phyloP scores from a whole-genome alignment of 2,113 vertebrate genomes.

The Trachemys scripta region DNA sequence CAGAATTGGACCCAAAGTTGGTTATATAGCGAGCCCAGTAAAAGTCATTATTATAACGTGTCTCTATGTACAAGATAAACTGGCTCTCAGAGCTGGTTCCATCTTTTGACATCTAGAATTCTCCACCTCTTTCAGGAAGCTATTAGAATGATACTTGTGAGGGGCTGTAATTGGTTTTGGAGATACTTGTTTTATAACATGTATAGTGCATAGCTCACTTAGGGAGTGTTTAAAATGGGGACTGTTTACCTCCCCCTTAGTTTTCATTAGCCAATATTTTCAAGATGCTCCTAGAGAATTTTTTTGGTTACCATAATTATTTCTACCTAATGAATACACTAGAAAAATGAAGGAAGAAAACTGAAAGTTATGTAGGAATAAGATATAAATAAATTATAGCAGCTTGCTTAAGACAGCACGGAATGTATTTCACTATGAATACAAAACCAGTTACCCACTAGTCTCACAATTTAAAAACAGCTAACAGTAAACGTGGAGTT shows the following conservation, averaged over 20 bases:
- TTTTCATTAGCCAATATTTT: background rate
- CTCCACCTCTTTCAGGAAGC: background rate
- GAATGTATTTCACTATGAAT: background rate
- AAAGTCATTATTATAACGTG: background rate
- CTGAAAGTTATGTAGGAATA: background rate
- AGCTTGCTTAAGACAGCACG: constrained; percentile 30
- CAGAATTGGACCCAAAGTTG: background rate
- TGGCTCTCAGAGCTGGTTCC: background rate
- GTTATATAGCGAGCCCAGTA: background rate
- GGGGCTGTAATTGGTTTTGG: background rate
- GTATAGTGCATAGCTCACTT: background rate
- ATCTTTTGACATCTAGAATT: background rate
- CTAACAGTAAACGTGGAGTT: background rate
- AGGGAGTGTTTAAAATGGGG: background rate
- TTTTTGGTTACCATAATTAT: background rate
- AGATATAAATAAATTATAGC: background rate
- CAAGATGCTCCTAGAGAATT: rapidly evolving
- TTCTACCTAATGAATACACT: background rate
- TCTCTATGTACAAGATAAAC: background rate
- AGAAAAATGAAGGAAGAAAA: background rate
- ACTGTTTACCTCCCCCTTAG: background rate
- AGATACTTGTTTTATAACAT: background rate
- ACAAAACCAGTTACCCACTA: background rate
- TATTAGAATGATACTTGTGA: background rate
- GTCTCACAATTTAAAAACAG: background rate